Evolutionary conservation across 2,888 invertebrate species (phyloP), one percentile per base, ranked within the genome.

Genomic region (Drosophila mulleri): DNA sequence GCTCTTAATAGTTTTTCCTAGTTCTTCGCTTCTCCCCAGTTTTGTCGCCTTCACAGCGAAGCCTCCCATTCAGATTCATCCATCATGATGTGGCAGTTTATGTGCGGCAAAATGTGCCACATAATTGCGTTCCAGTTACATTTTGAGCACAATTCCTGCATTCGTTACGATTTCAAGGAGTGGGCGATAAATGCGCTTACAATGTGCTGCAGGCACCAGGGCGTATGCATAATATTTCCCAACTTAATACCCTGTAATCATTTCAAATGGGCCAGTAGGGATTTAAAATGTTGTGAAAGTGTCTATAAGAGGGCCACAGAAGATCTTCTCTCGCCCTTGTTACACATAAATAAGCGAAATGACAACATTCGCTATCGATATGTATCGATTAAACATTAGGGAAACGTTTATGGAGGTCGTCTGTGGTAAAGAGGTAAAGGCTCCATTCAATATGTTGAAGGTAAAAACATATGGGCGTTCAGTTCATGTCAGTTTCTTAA

Each of bases 121-220:
- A 86, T 88, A 85, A 85, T 88, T 88, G 86, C 83, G 80, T 71
- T 86, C 78, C 78, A 82, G 83, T 83, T 85, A 85, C 78, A 85
- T 88, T 85, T 85, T 87, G 77, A 72, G 66, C 85, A 77, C 85
- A 84, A 69, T 74, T 81, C 56, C 45, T 72, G 68, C 68, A 54
- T 39, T 67, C 56, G 53, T 35, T 65, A 62, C 67, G 68, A 54
- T 41, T 57, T 52, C 32, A 47, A 41, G 54, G 32, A 59, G 45
- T 39, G 9, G 37, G 59, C 72, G 47, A 81, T 83, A 81, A 79
- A 77, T 64, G 57, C 63, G 67, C 71, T 75, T 53, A 68, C 67
- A 75, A 63, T 75, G 72, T 75, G 64, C 54, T 37, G 18, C 26
- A 26, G 54, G 39, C 67, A 48, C 37, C 61, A 18, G 20, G 37